Evolutionary conservation across 2,113 vertebrate genomes (phyloP), one percentile per base, ranked within the genome.

Genomic region (Chloroceryle aenea): DNA sequence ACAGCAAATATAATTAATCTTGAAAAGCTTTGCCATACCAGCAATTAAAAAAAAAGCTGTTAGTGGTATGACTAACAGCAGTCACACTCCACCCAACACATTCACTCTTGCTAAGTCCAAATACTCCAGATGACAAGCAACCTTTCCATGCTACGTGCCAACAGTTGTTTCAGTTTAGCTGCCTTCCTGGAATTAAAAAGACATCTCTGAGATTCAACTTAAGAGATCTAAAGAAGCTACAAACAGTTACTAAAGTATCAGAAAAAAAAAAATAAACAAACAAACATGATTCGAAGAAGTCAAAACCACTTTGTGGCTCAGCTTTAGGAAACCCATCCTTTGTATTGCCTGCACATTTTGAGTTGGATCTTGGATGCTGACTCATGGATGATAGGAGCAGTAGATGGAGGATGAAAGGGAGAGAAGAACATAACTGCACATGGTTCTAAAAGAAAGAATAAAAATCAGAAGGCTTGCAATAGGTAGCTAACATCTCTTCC

Each of bases 21-120:
- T 27, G 26, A 73, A 73, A 82, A 95, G 76, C 27, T 86, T 25
- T 68, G 52, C 45, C 74, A 48, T 27, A 18, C 12, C 62, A 71
- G 53, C 14, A 56, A 66, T 74, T 36, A 68, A 96, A 93, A 96
- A 93, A 95, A 91, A 94, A 87, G 34, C 38, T 93, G 80, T 77
- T 87, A 74, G 68, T 79, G 93, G 61, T 42, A 93, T 96, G 95
- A 85, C 93, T 97, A 97, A 97, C 23, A 88, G 74, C 79, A 88
- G 88, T 21, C 85, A 87, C 73, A 93, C 98, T 96, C 97, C 97
- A 97, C 96, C 97, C 97, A 93, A 79, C 38, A 68, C 62, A 95
- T 87, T 74, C 94, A 89, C 91, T 91, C 93, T 72, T 30, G 63
- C 92, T 92, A 89, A 78, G 82, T 72, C 62, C 48, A 82, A 95